phyloP scores from a whole-genome alignment of 2,888 invertebrate species.

The Mechanitis messenoides region DNA sequence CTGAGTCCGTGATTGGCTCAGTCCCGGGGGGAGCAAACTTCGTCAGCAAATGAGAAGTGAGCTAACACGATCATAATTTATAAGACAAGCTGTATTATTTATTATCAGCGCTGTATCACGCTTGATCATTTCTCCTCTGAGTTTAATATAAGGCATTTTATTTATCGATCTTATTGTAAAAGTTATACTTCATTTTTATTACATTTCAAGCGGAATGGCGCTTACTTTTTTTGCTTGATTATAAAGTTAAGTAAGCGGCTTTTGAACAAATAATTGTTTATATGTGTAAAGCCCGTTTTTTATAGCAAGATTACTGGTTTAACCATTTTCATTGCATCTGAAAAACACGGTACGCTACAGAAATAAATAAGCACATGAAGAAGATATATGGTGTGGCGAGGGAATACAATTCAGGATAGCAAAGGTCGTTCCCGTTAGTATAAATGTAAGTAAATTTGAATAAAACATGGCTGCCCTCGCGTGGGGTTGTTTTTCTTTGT shows the following conservation, averaged over 20 bases:
- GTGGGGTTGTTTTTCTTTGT: slow-evolving; percentile 32
- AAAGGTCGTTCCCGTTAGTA: slow-evolving; percentile 74
- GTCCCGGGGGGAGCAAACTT: slow-evolving; percentile 63
- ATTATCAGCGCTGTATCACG: slow-evolving; percentile 49
- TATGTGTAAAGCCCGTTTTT: too few relatives aligned
- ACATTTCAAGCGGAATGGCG: too few relatives aligned
- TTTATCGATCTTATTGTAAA: not conserved
- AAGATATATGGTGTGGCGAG: slow-evolving; percentile 73
- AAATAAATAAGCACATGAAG: slow-evolving; percentile 73
- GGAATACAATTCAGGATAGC: slow-evolving; percentile 71
- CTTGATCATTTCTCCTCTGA: slow-evolving; percentile 3
- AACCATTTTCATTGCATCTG: slow-evolving; percentile 25
- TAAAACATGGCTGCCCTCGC: slow-evolving; percentile 63
- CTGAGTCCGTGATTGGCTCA: slow-evolving; percentile 68
- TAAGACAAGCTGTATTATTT: slow-evolving; percentile 69
- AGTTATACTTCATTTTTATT: too few relatives aligned
- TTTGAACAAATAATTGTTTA: too few relatives aligned
- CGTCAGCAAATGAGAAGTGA: slow-evolving; percentile 76
- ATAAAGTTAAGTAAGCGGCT: too few relatives aligned
- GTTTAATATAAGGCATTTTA: slow-evolving; percentile 1
- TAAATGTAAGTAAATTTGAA: slow-evolving; percentile 77
- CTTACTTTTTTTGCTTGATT: too few relatives aligned
- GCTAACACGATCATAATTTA: slow-evolving; percentile 73
- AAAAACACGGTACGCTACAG: slow-evolving; percentile 33
- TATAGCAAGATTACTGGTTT: slow-evolving; percentile 1